A percentile compares a stretch with the other conserved stretches of the same genome.
These are phyloP conservation scores for Ptilonorhynchus violaceus DNA, from an alignment of 2,113 vertebrate genomes.

Conservation along the genomic window DNA sequence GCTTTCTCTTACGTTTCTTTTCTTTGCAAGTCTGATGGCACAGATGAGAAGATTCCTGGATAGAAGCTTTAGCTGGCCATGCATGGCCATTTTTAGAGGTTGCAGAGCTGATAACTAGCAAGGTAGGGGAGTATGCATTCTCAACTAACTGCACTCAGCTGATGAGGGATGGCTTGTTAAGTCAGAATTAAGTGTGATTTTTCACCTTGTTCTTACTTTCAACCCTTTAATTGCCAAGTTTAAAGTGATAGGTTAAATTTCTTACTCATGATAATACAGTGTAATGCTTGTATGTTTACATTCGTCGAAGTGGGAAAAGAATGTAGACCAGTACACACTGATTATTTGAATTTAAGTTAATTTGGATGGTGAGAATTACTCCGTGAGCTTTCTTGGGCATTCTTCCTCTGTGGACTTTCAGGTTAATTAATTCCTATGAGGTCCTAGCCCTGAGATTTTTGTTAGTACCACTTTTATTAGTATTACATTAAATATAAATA, in stretches of 20 bases:
- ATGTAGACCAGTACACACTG: not conserved
- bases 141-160: not conserved
- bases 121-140: not conserved
- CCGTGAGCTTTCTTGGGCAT: not conserved
- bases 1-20: not conserved
- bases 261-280: not conserved
- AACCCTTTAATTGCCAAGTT: not conserved
- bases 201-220: not conserved
- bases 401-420: not conserved
- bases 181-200: not conserved
- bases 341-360: not conserved
- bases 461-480: not conserved
- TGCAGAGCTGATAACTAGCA: not conserved
- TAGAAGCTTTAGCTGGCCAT: not conserved
- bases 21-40: not conserved
- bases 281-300: not conserved
- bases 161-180: not conserved
- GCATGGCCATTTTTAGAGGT: not conserved
- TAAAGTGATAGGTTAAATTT: not conserved
- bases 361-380: not conserved
- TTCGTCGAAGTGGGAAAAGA: not conserved
- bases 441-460: not conserved
- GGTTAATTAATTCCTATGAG: not conserved
- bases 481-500: not conserved
- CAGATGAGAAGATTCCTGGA: not conserved